Percentiles rank a stretch among this genome's conserved stretches.
Conservation (phyloP, 2,888 invertebrate species). For the Eucera pruinosa region DNA sequence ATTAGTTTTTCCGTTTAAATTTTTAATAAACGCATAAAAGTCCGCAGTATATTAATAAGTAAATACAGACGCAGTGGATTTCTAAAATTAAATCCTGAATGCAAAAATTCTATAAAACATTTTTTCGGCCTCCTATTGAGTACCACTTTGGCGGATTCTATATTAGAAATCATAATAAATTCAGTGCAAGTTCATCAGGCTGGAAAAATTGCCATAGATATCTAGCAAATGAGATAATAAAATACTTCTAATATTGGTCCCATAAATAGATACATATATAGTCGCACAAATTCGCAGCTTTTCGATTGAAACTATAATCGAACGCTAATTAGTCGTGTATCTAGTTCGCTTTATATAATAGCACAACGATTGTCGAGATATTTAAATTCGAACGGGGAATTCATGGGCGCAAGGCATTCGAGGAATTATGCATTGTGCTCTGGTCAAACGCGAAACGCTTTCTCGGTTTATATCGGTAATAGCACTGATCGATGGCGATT, state of each 20-base stretch:
- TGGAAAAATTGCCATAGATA: constrained; percentile 13
- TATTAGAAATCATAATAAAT: no score
- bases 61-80: no score
- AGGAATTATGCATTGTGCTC: background rate
- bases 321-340: constrained; percentile 18
- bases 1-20: no score
- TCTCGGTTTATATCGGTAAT: background rate
- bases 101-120: no score
- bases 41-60: no score
- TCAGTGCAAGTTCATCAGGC: background rate
- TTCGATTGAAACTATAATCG: constrained; percentile 14
- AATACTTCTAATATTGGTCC: background rate
- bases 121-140: no score
- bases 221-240: background rate
- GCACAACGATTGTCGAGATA: background rate
- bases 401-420: background rate
- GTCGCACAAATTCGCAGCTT: background rate
- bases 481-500: constrained; percentile 10
- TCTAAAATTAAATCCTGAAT: no score
- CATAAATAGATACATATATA: no score
- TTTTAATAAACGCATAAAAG: no score
- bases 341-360: background rate
- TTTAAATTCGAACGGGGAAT: constrained; percentile 7
- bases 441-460: background rate
- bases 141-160: no score